These are phyloP conservation scores for Sus cebifrons DNA, from an alignment of 2,797 vertebrate genomes.

Conservation along the genomic window DNA sequence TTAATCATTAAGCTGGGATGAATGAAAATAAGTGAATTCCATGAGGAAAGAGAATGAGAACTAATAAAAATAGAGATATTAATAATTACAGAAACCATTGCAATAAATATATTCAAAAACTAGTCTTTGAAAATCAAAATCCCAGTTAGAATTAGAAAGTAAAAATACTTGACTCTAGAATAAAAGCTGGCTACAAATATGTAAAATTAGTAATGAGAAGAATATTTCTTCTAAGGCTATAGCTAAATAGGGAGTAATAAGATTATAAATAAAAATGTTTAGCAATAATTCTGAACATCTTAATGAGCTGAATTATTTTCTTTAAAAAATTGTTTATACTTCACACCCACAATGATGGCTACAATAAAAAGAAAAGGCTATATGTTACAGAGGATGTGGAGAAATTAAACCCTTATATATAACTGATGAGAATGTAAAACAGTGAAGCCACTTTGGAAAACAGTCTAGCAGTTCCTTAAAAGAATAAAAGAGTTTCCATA, in stretches of 20 bases:
- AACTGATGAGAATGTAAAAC: not conserved
- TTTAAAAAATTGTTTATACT: not conserved
- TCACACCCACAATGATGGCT: not conserved
- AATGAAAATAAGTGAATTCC: constrained; percentile 35
- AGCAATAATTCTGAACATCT: not conserved
- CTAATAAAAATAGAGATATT: not conserved
- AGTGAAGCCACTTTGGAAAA: not conserved
- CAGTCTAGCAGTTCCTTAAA: not conserved
- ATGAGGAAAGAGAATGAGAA: not conserved
- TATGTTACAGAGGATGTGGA: not conserved
- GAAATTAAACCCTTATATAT: not conserved
- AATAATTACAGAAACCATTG: not conserved
- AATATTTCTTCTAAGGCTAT: not conserved
- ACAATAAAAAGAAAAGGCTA: not conserved
- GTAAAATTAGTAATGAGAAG: not conserved
- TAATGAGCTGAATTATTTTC: not conserved
- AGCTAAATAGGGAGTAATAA: not conserved
- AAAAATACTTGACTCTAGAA: constrained; percentile 2
- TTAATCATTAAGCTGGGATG: not conserved
- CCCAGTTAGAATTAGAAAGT: not conserved
- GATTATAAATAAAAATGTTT: constrained; percentile 3
- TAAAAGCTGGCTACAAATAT: not conserved
- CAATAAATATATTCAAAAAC: not conserved
- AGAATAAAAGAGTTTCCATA: not conserved
- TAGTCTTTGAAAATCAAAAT: constrained; percentile 27